A percentile compares a stretch with the other conserved stretches of the same genome.
These are phyloP conservation scores for Semaprochilodus insignis DNA, from an alignment of 2,797 vertebrate genomes.

Conservation along the genomic window DNA sequence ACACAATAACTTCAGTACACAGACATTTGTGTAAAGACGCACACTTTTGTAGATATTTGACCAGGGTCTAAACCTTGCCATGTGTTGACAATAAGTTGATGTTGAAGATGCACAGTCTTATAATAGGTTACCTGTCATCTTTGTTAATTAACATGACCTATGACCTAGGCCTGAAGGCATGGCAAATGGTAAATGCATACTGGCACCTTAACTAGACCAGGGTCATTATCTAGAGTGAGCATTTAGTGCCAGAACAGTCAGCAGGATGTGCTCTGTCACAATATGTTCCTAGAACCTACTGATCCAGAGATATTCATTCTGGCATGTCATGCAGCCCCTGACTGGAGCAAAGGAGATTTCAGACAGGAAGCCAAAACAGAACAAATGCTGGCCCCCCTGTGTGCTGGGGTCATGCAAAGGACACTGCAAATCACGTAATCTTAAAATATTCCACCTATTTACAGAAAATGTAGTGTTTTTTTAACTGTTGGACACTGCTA, in stretches of 20 bases:
- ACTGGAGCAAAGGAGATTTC: conserved; percentile 4
- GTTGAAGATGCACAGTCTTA: neutral
- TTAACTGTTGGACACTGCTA: neutral
- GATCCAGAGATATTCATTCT: conserved; percentile 63
- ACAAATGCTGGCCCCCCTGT: neutral
- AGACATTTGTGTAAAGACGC: neutral
- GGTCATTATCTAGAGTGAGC: neutral
- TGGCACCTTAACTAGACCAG: neutral
- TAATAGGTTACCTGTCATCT: conserved; percentile 46
- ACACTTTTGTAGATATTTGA: neutral
- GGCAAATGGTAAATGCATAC: conserved; percentile 15
- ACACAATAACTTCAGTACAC: neutral
- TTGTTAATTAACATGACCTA: conserved; percentile 15
- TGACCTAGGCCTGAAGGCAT: neutral
- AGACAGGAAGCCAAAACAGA: conserved; percentile 4
- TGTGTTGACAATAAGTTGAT: conserved; percentile 16
- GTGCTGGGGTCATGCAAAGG: neutral
- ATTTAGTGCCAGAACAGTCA: conserved; percentile 13
- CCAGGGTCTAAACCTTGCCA: neutral
- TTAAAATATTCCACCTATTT: neutral
- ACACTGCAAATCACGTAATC: neutral
- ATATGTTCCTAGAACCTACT: neutral
- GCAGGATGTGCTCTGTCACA: conserved; percentile 23
- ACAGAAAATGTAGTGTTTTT: neutral
- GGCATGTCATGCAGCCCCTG: conserved; percentile 69